Evolutionary conservation across 2,113 vertebrate genomes (phyloP), one percentile per base, ranked within the genome.

Genomic region (Pseudois nayaur): DNA sequence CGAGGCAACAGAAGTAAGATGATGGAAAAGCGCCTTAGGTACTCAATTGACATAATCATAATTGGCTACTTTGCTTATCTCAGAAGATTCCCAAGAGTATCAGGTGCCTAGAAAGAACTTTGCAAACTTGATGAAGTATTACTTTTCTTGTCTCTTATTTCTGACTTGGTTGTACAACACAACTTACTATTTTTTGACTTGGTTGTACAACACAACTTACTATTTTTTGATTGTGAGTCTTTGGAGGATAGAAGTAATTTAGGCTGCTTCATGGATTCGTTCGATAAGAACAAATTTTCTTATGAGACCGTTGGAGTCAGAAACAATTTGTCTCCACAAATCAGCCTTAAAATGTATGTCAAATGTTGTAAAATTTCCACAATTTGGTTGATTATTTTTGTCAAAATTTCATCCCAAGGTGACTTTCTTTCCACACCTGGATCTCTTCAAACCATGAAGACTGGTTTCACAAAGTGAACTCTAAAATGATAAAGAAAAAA

Each of bases 321-420:
- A 92, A 97, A 48, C 31, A 86, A 87, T 84, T 86, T 71, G 50
- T 94, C 33, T 82, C 2, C 71, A 87, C 62, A 33, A 74, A 89
- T 95, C 57, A 89, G 6, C 87, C 79, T 91, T 83, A 96, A 95
- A 94, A 97, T 83, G 52, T 43, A 82, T 67, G 50, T n/a, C 50
- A 23, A 36, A 55, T 89, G 23, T 50, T 36, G 45, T 82, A 82
- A 93, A 94, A 57, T 94, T 14, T 55, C 54, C 55, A 82, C 36
- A 52, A 15, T 74, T 83, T 87, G 23, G 16, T 87, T 76, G 43
- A 67, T 71, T 83, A 55, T 86, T 97, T 95, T 25, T 83, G 57
- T 89, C 48, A 86, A 89, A 74, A n/a, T 90, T 89, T 95, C 78
- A 89, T 96, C 31, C 6, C 71, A 85, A 94, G 33, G 15, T 74